phyloP scores from a whole-genome alignment of 2,888 invertebrate species.

The Rotaria sp. region DNA sequence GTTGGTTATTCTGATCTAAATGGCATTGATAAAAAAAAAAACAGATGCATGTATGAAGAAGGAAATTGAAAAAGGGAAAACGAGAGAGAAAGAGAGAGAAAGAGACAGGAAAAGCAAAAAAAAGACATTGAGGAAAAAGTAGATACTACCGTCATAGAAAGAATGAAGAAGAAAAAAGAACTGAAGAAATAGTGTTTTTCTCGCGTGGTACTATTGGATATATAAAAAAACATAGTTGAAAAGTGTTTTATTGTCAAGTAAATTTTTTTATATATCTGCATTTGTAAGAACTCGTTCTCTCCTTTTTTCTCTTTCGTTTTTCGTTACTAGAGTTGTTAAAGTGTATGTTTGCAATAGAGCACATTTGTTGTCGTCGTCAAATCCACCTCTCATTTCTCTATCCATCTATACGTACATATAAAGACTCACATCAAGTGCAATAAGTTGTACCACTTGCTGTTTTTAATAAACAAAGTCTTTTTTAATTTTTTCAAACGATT shows the following conservation, averaged over 20 bases:
- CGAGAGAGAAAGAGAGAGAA: no score
- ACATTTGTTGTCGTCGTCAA: neutral
- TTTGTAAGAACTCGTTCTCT: neutral
- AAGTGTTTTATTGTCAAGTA: slow-evolving; percentile 12
- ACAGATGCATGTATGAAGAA: neutral
- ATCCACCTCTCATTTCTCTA: neutral
- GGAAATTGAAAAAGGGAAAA: neutral
- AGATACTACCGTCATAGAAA: no score
- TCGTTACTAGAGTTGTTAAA: neutral
- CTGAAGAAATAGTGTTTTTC: neutral
- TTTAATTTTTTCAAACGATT: no score
- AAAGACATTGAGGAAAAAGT: no score
- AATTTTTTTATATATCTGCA: neutral
- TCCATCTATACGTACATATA: neutral
- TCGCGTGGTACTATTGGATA: neutral
- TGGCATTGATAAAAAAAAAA: neutral
- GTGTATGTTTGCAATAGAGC: neutral
- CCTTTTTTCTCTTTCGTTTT: no score
- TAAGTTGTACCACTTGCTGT: neutral
- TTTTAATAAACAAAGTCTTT: slow-evolving; percentile 1
- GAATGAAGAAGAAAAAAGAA: no score
- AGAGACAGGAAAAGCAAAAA: no score
- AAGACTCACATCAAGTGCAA: slow-evolving; percentile 1
- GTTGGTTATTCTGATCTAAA: neutral
- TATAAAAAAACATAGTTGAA: neutral